Evolutionary conservation across 2,888 invertebrate genomes (phyloP), one percentile per base, ranked within the genome.

Genomic region (Embidobia sp.): DNA sequence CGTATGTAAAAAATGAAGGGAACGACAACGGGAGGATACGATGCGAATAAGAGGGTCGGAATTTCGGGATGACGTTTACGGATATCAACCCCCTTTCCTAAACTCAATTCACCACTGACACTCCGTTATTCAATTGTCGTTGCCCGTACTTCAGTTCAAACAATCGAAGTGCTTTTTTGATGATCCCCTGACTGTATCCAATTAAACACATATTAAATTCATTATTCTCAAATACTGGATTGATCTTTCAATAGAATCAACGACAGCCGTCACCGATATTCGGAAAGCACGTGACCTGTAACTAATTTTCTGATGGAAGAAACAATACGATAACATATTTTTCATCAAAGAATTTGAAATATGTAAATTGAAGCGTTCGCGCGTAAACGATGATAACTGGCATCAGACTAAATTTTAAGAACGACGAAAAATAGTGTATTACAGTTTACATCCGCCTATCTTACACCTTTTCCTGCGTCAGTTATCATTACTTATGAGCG

Each of bases 311-410:
- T 7, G 19, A 29, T 31, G 49, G 49, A 63, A 49, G 49, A 63
- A 63, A 63, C 40, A 49, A 63, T 31, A 29, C 27, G n/a, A 26
- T 2, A 35, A 11, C 46, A 35, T 22, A 1, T 37, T 31, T 33
- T 33, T 42, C 16, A 13, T 37, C 6, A 37, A 29, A 48, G 57
- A 46, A 55, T 66, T 55, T 37, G 16, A 40, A 42, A 51, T 48
- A 59, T 59, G 48, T 26, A 49, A 69, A 59, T 51, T 13, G 3
- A 49, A 16, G 31, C 37, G n/a, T 35, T 51, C 46, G 11, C 8
- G 59, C 27, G 37, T 69, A 16, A 59, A 59, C 19, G 51, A 69
- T 49, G 69, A 59, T 69, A 69, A 69, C 69, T 59, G 59, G 18
- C 66, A 53, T 49, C 15, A 19, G 15, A 37, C 18, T 35, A 31